These are phyloP conservation scores for Polylopha cassiicola DNA, from an alignment of 2,888 invertebrate genomes.

Conservation along the genomic window DNA sequence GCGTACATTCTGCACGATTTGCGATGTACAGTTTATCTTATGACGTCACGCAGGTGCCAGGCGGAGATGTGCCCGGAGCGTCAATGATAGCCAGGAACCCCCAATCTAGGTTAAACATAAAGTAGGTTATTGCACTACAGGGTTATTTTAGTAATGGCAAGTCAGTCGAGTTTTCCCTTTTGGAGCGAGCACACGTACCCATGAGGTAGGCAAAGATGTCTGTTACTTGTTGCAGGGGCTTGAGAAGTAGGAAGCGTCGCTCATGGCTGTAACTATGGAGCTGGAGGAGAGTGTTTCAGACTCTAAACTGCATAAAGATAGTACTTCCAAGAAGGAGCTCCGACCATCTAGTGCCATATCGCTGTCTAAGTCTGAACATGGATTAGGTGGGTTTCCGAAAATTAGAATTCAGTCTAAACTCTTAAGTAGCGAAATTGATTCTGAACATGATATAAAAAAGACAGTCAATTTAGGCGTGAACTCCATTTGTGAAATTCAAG, in stretches of 20 bases:
- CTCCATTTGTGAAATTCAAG: too few relatives aligned
- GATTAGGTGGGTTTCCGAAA: slow-evolving; percentile 46
- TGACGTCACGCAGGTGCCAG: slow-evolving; percentile 75
- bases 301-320: slow-evolving; percentile 68
- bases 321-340: slow-evolving; percentile 58
- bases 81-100: slow-evolving; percentile 62
- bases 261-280: slow-evolving; percentile 73
- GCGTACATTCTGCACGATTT: slow-evolving; percentile 53
- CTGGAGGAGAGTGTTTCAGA: slow-evolving; percentile 67
- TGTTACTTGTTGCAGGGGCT: slow-evolving; percentile 51
- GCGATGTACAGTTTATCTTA: slow-evolving; percentile 42
- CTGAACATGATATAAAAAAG: too few relatives aligned
- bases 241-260: slow-evolving; percentile 34
- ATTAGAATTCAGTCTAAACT: too few relatives aligned
- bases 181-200: slow-evolving; percentile 44
- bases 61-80: slow-evolving; percentile 61
- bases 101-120: slow-evolving; percentile 71
- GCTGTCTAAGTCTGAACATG: slow-evolving; percentile 66
- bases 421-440: too few relatives aligned
- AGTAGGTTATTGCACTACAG: slow-evolving; percentile 75
- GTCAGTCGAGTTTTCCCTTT: slow-evolving; percentile 49
- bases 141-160: slow-evolving; percentile 45
- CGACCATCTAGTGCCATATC: slow-evolving; percentile 66
- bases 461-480: too few relatives aligned
- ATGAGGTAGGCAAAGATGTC: slow-evolving; percentile 38